A percentile compares a stretch with the other conserved stretches of the same genome.
Evolutionary conservation across 2,888 invertebrate genomes (phyloP).

Genomic region (Eilema caniola): DNA sequence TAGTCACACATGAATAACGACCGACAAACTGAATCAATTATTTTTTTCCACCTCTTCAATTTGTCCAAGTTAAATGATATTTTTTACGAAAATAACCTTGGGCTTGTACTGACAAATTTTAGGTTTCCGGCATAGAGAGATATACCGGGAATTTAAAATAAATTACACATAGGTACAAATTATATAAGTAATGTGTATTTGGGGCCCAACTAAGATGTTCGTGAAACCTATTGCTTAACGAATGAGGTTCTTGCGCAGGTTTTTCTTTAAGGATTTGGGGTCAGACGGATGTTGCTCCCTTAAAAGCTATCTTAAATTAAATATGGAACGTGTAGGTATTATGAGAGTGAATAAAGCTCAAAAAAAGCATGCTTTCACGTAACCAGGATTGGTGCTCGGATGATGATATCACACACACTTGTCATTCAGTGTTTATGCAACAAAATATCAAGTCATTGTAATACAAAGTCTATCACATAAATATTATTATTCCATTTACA

Average conservation of each 20-base stretch:
- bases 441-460: not conserved
- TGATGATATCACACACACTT: not conserved
- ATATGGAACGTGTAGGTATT: not conserved
- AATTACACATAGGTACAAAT: not conserved
- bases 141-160: conserved; percentile 12
- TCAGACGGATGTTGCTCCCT: too few species aligned
- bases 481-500: not conserved
- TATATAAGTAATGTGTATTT: not conserved
- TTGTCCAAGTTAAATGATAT: conserved; percentile 66
- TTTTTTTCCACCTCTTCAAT: conserved; percentile 69
- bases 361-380: not conserved
- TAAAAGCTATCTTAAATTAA: not conserved
- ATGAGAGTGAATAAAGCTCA: too few species aligned
- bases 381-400: not conserved
- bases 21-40: conserved; percentile 62
- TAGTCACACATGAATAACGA: conserved; percentile 68
- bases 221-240: not conserved
- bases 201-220: not conserved
- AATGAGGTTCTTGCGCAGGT: not conserved
- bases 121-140: conserved; percentile 64
- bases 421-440: not conserved
- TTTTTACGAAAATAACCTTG: conserved; percentile 72
- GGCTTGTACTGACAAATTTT: conserved; percentile 57
- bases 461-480: not conserved
- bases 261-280: not conserved